Base-by-base conservation (phyloP, 2,113 vertebrate genomes). In the Odocoileus virginianus region DNA sequence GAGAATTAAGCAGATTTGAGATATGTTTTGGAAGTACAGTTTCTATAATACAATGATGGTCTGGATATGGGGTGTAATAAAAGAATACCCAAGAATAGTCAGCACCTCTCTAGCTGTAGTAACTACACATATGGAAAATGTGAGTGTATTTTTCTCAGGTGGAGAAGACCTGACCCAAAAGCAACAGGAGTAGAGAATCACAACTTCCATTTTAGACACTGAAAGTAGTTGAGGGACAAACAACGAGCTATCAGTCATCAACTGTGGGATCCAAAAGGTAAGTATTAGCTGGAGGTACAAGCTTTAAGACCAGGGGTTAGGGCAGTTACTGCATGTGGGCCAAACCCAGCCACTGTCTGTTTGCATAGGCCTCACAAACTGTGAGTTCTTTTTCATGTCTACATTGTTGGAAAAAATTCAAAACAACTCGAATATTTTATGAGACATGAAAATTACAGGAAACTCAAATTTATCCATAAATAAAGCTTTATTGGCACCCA, bases 401-500 rank as follows among this genome's bases (percentile, higher is more conserved):
- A 95, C 84, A 82, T 85, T 43, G 25, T 55, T 92, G 36, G 17
- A 19, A 92, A 95, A 82, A 57, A 92, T 91, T 92, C 60, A 96
- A 93, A 67, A 60, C 36, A 57, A 85, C n/a, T 97, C 12, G 8
- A 93, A 16, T 45, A 14, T 82, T 95, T 95, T 47, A 89, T 45
- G 83, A 79, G 52, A 96, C 82, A 81, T 91, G 61, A 97, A 94
- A 94, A 97, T 95, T 85, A 92, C 36, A 86, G 71, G 82, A 95
- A 97, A 95, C 82, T 89, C 83, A 96, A 82, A 87, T 91, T 83
- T 93, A 91, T 74, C 86, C 95, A 93, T 89, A 98, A 95, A 97
- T 97, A 97, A 97, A 97, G 82, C 71, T 94, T 76, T 96, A 91
- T 95, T 96, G 95, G 93, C 93, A 89, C 36, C 8, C 4, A 89